Conservation (phyloP, 2,797 vertebrate genomes). For the Hirundo rustica region DNA sequence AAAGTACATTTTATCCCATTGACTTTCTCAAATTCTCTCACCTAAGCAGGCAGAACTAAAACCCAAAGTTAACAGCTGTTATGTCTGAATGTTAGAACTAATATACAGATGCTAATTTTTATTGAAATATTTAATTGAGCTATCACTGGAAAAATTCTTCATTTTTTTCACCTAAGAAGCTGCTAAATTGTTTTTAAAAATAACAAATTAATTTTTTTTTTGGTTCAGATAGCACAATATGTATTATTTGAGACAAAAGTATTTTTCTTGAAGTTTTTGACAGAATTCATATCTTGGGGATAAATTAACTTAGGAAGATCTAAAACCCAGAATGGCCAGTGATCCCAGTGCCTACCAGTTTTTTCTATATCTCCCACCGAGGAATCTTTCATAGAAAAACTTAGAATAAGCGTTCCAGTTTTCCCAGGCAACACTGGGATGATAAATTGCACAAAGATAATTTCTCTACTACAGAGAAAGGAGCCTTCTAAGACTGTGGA, state of each 20-base stretch:
- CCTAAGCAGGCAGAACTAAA: background rate
- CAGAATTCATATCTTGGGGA: background rate
- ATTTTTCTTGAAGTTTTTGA: background rate
- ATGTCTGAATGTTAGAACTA: background rate
- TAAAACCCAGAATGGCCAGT: background rate
- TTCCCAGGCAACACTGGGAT: background rate
- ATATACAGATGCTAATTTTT: background rate
- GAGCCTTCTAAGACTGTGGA: background rate
- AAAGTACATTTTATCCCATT: background rate
- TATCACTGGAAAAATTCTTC: background rate
- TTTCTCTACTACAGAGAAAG: background rate
- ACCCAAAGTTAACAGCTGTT: background rate
- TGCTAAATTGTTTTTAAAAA: background rate
- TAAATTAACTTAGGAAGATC: background rate
- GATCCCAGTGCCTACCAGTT: background rate
- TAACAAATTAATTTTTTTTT: background rate
- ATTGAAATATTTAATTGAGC: background rate
- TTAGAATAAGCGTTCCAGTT: background rate
- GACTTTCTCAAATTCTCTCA: background rate
- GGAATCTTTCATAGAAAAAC: background rate
- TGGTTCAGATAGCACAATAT: background rate
- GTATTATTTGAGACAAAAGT: background rate
- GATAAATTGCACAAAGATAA: background rate
- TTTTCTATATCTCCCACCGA: background rate
- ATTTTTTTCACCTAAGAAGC: background rate